Evolutionary conservation across 1,140 invertebrate genomes (phyloP).

Genomic region (Bombus sylvicola): DNA sequence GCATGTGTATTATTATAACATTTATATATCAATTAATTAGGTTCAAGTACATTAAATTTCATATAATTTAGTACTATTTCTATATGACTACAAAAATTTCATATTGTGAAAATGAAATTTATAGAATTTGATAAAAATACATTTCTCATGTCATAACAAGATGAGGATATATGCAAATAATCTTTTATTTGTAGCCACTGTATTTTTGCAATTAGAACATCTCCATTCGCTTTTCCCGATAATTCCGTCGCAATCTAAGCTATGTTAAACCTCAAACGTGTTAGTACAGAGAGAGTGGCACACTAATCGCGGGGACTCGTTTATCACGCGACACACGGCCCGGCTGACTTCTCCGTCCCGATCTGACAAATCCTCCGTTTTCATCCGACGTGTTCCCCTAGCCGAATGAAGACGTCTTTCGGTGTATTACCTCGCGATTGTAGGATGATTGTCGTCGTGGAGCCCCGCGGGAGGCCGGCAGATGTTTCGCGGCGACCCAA

Average conservation of each 20-base stretch:
- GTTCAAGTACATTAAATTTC: no score
- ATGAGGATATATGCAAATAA: neutral
- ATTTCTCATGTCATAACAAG: no score
- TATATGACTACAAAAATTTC: no score
- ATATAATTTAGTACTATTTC: no score
- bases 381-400: constrained; percentile 63
- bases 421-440: constrained; percentile 81
- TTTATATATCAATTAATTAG: no score
- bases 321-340: constrained; percentile 18
- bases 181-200: neutral
- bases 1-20: no score
- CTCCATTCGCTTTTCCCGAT: neutral
- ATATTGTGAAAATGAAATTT: no score
- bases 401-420: constrained; percentile 80
- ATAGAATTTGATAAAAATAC: no score
- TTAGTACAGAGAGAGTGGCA: neutral
- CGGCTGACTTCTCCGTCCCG: constrained; percentile 23
- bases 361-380: constrained; percentile 72
- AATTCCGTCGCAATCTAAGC: neutral
- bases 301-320: constrained; percentile 25
- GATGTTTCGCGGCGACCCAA: constrained; percentile 83
- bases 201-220: neutral
- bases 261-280: neutral
- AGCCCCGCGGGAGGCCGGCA: constrained; percentile 82
- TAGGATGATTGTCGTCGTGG: constrained; percentile 80